These are phyloP conservation scores for Seriola rivoliana DNA, from an alignment of 2,113 vertebrate genomes.

Conservation along the genomic window DNA sequence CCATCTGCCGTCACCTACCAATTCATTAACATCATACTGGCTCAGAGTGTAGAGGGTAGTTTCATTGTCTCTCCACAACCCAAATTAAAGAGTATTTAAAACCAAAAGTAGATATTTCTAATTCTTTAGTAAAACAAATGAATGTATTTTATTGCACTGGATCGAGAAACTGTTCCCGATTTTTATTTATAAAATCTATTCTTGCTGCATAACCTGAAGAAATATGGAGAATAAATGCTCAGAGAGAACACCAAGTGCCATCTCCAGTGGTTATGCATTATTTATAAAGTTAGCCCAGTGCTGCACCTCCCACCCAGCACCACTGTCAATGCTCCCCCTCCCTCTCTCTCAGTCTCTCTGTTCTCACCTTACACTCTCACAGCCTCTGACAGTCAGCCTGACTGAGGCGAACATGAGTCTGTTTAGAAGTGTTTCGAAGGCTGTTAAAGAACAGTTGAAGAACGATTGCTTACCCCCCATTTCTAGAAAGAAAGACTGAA, in stretches of 20 bases:
- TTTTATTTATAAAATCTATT: conserved; percentile 4
- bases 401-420: conserved; percentile 16
- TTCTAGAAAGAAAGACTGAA: not conserved
- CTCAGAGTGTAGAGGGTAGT: not conserved
- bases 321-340: conserved; percentile 56
- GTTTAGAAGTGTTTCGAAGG: conserved; percentile 28
- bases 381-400: conserved; percentile 43
- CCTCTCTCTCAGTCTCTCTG: conserved; percentile 38
- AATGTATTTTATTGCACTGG: not conserved
- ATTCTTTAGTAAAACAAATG: not conserved
- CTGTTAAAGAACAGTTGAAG: conserved; percentile 8
- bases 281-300: conserved; percentile 83
- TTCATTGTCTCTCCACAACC: not conserved
- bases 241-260: conserved; percentile 64
- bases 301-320: conserved; percentile 76
- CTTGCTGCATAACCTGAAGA: conserved; percentile 47
- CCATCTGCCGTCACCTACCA: conserved; percentile 36
- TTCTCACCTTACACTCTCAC: conserved; percentile 60
- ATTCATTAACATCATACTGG: conserved; percentile 1
- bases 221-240: conserved; percentile 36
- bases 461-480: not conserved
- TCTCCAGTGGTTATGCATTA: conserved; percentile 81
- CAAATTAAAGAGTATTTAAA: not conserved
- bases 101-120: not conserved
- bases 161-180: not conserved